Percentiles rank a stretch among this genome's conserved stretches.
Evolutionary conservation across 2,113 vertebrate genomes (phyloP).

Genomic region (Nothoprocta pentlandii): DNA sequence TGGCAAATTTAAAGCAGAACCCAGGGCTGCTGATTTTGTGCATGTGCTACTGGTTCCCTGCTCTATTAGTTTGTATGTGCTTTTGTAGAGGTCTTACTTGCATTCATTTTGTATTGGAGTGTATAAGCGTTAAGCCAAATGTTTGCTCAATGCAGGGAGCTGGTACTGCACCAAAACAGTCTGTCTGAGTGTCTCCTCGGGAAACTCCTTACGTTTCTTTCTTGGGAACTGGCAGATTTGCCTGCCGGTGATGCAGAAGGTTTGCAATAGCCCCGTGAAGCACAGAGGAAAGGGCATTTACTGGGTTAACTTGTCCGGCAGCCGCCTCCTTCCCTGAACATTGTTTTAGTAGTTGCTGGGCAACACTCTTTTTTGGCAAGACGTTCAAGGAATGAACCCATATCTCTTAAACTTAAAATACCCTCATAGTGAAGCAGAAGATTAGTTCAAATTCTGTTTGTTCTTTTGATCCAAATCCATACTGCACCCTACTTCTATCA

Average conservation of each 20-base stretch:
- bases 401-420: constrained; percentile 69
- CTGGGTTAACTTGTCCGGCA: constrained; percentile 58
- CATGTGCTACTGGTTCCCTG: background rate
- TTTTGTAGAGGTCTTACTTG: background rate
- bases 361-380: constrained; percentile 69
- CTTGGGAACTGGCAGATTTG: background rate
- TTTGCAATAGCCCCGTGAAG: background rate
- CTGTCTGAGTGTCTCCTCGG: constrained; percentile 25
- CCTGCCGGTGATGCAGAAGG: background rate
- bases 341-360: constrained; percentile 72
- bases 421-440: constrained; percentile 29
- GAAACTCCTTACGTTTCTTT: background rate
- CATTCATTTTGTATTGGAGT: rapidly evolving
- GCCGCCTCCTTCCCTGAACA: constrained; percentile 50
- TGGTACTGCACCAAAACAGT: background rate
- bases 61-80: rapidly evolving
- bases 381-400: constrained; percentile 60
- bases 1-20: background rate
- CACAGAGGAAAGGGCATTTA: background rate
- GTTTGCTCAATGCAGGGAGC: background rate
- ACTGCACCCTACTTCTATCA: background rate
- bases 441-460: constrained; percentile 40
- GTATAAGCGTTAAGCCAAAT: rapidly evolving
- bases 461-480: constrained; percentile 16
- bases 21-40: rapidly evolving